phyloP scores from a whole-genome alignment of 2,888 invertebrate genomes.

The Tiliacea citrago region DNA sequence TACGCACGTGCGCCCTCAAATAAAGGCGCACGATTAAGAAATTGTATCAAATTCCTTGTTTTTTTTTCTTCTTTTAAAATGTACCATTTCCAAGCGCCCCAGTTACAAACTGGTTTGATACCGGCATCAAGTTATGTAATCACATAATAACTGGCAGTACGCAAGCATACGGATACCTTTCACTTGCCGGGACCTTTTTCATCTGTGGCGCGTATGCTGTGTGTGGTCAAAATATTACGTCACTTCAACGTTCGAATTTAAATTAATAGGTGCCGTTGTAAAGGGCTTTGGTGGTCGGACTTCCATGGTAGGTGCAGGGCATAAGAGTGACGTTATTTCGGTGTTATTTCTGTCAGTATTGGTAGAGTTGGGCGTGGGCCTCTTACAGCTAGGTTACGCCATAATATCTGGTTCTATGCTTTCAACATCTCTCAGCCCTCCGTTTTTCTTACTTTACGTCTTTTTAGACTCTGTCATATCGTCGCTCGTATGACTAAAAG shows the following conservation, averaged over 20 bases:
- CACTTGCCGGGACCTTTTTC: slow-evolving; percentile 79
- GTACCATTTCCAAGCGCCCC: slow-evolving; percentile 63
- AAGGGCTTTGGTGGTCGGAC: slow-evolving; percentile 30
- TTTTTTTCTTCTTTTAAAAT: slow-evolving; percentile 54
- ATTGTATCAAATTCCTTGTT: slow-evolving; percentile 40
- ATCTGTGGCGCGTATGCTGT: slow-evolving; percentile 71
- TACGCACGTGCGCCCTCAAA: slow-evolving; percentile 37
- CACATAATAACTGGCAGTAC: slow-evolving; percentile 67
- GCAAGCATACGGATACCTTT: slow-evolving; percentile 74
- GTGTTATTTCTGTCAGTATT: slow-evolving; percentile 12
- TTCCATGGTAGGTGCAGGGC: slow-evolving; percentile 9
- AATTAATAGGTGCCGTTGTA: slow-evolving; percentile 20
- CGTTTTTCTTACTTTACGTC: background rate
- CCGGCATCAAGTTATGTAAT: slow-evolving; percentile 72
- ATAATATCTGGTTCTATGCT: slow-evolving; percentile 30
- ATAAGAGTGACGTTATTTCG: slow-evolving; percentile 4
- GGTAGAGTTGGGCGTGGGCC: slow-evolving; percentile 10
- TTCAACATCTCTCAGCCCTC: slow-evolving; percentile 29
- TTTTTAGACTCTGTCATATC: too few relatives aligned
- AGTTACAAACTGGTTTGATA: slow-evolving; percentile 66
- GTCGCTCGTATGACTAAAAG: too few relatives aligned
- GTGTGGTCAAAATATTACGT: slow-evolving; percentile 59
- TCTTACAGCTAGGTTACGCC: slow-evolving; percentile 29
- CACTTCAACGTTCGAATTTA: slow-evolving; percentile 42
- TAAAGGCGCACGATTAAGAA: slow-evolving; percentile 31